A percentile compares a stretch with the other conserved stretches of the same genome.
These are phyloP conservation scores for Ochotona princeps DNA, from an alignment of 2,113 vertebrate genomes.

Conservation along the genomic window DNA sequence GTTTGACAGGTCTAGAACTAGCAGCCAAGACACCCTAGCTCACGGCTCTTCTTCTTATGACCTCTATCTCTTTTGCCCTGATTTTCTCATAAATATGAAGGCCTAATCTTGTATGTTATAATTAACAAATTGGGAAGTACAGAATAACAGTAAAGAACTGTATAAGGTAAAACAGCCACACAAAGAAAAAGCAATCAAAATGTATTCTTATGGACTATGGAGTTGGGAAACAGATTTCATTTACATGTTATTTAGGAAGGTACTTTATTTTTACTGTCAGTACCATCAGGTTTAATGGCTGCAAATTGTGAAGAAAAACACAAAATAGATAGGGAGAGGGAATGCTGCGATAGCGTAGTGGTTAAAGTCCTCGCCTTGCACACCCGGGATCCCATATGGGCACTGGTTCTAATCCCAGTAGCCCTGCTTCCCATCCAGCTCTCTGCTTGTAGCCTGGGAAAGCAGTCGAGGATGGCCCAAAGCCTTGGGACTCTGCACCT, in stretches of 20 bases:
- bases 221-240: slow-evolving; percentile 26
- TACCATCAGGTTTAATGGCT: background rate
- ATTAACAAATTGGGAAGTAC: background rate
- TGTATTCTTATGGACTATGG: background rate
- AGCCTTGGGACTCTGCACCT: too few relatives aligned
- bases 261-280: slow-evolving; percentile 21
- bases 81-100: background rate
- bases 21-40: background rate
- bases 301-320: background rate
- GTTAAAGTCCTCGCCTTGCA: too few relatives aligned
- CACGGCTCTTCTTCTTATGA: background rate
- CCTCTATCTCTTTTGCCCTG: background rate
- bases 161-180: background rate
- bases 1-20: background rate
- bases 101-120: background rate
- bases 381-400: too few relatives aligned
- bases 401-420: too few relatives aligned
- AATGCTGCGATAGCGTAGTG: too few relatives aligned
- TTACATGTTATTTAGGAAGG: slow-evolving; percentile 49
- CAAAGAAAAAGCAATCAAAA: slow-evolving; percentile 22
- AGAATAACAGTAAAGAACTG: background rate
- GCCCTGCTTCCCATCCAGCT: too few relatives aligned
- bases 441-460: too few relatives aligned
- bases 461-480: too few relatives aligned
- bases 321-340: background rate